phyloP scores from a whole-genome alignment of 2,797 vertebrate species.

The Phyllotis vaccarum region DNA sequence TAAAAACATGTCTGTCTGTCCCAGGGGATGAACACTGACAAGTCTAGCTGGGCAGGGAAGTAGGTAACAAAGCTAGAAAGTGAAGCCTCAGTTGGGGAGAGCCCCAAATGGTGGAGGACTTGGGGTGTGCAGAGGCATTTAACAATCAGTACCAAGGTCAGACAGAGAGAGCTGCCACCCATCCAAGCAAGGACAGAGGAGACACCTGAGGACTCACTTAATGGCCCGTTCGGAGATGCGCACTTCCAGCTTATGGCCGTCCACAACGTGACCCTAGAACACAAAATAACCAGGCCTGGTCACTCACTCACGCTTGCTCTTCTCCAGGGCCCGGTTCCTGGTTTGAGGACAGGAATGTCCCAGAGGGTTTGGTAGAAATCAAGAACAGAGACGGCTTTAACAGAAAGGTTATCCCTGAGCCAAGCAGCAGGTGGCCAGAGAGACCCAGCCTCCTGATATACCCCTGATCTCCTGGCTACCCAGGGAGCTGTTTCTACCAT shows the following conservation, averaged over 20 bases:
- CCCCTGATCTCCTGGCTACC: not conserved
- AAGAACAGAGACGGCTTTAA: not conserved
- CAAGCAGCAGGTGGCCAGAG: not conserved
- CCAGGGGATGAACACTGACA: rapidly evolving
- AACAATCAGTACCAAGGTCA: rapidly evolving
- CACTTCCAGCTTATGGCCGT: conserved; percentile 94
- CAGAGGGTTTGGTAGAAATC: not conserved
- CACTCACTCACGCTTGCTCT: rapidly evolving
- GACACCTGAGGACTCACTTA: conserved; percentile 87
- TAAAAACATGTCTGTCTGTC: not conserved
- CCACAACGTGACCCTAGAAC: conserved; percentile 92
- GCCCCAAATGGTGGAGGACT: not conserved
- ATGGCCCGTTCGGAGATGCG: conserved; percentile 95
- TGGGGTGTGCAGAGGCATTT: rapidly evolving
- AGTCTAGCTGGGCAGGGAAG: not conserved
- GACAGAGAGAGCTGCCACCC: rapidly evolving
- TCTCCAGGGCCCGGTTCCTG: rapidly evolving
- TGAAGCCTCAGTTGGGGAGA: not conserved
- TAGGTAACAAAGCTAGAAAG: rapidly evolving
- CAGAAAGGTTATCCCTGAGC: rapidly evolving
- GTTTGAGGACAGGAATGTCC: not conserved
- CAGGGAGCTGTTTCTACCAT: not conserved
- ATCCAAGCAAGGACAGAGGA: rapidly evolving
- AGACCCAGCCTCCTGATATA: not conserved
- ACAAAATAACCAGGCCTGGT: not conserved